Evolutionary conservation across 2,888 invertebrate species (phyloP), one percentile per base, ranked within the genome.

Genomic region (Phania funesta): DNA sequence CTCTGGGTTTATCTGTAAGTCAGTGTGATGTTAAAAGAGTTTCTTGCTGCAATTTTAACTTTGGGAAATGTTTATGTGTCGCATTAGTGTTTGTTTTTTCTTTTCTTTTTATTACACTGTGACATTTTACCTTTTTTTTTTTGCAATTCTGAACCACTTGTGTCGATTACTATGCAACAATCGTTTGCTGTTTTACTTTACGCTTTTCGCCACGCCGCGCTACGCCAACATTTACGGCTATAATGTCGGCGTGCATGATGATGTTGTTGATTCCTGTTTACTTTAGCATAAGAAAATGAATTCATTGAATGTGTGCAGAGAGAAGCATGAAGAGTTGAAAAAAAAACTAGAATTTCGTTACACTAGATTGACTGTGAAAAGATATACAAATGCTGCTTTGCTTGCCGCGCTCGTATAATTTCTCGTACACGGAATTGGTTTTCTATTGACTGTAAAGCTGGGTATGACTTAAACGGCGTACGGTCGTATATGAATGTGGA

Each of bases 281-380:
- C 77, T 70, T 78, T 70, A 54, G 58, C 56, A 64, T 58, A 78
- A 82, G 78, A 82, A 82, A 78, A 68, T 46, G 64, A 65, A 58
- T 78, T 73, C 62, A 68, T 73, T 32, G 77, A 56, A 71, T 70
- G 44, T 56, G 38, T 41, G n/a, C n/a, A n/a, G n/a, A n/a, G n/a
- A 52, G 38, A 38, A 50, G 38, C 20, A 22, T n/a, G 32, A 11
- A 60, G 32, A 35, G 16, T 0, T 18, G 18, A 60, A 29, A 20
- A 29, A 29, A 67, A 38, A 67, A 54, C 48, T 24, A 29, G 24
- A 44, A 44, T 62, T 70, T 75, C 46, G 50, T 78, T 75, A 74
- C 78, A 54, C 78, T 82, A 82, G 78, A 82, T 82, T 82, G 82
- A 75, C 78, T 82, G 52, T 70, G 82, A 82, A 82, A 82, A 75